Evolutionary conservation across 2,113 vertebrate genomes (phyloP), one percentile per base, ranked within the genome.

Genomic region (Pelmatolapia mariae): DNA sequence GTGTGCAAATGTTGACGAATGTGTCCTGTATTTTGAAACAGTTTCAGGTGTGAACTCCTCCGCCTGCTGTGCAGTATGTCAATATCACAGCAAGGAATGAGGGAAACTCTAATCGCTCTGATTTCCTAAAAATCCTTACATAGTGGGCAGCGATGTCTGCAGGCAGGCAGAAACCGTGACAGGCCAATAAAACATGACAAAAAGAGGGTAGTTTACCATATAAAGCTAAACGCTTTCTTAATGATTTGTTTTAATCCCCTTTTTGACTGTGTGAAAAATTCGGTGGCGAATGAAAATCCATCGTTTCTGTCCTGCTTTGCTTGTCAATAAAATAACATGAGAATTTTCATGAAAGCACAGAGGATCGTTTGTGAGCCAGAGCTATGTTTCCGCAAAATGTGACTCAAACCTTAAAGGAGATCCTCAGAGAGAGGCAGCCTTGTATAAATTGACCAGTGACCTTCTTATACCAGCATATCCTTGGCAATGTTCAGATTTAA

Each of bases 401-500:
- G 22, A 45, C 68, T 45, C 38, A 73, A 73, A 45, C 84, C 88
- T 80, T 57, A 54, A 83, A 81, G 83, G 45, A 86, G 81, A 29
- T 87, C 85, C 53, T 33, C 78, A 85, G 87, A 91, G 87, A 87
- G 87, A 89, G 87, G 82, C 61, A 79, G 61, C 76, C 82, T 87
- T 82, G 87, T 86, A 56, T 78, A 91, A 89, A 81, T 82, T 88
- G 91, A 89, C 89, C 76, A 31, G 36, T 89, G 93, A 94, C 92
- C 92, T 93, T 93, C 89, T 90, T 86, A 87, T 47, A 88, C 86
- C 73, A 6, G 26, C 54, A 89, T 86, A 90, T 92, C 92, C 91
- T 95, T 91, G 86, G 83, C 87, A 82, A 63, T 86, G 88, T 89
- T 88, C 86, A 86, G 36, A 89, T 93, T 90, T 90, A 93, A 92